phyloP scores from a whole-genome alignment of 2,888 invertebrate species.

The Stegophylla sp. region DNA sequence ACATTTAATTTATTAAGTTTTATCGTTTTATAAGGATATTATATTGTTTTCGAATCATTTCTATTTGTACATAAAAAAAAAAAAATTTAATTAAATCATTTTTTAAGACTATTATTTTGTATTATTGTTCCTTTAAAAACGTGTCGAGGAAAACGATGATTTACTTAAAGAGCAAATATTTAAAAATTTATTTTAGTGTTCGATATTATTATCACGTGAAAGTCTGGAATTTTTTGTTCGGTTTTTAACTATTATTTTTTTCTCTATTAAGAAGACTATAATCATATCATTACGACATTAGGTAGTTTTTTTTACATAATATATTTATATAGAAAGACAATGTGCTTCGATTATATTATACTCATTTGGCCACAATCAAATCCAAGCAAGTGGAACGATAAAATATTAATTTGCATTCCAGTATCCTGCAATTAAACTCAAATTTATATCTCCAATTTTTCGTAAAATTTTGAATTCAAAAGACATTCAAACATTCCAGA shows the following conservation, averaged over 20 bases:
- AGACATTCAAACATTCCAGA: slow-evolving; percentile 53
- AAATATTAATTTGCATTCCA: slow-evolving; percentile 48
- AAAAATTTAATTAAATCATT: slow-evolving; percentile 30
- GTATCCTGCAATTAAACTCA: background rate
- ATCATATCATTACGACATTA: slow-evolving; percentile 56
- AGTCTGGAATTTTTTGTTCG: slow-evolving; percentile 46
- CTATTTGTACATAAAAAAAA: slow-evolving; percentile 30
- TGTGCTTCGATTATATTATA: slow-evolving; percentile 31
- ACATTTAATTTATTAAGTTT: slow-evolving; percentile 55
- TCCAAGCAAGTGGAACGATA: slow-evolving; percentile 12
- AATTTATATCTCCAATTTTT: slow-evolving; percentile 20
- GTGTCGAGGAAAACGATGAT: slow-evolving; percentile 33
- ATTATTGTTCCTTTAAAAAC: slow-evolving; percentile 57
- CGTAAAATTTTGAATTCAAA: slow-evolving; percentile 11
- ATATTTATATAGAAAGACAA: slow-evolving; percentile 9
- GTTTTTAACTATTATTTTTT: slow-evolving; percentile 35
- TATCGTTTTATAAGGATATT: slow-evolving; percentile 37
- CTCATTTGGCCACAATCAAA: slow-evolving; percentile 22
- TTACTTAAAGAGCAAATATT: slow-evolving; percentile 42
- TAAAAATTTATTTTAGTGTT: slow-evolving; percentile 40
- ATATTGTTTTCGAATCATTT: slow-evolving; percentile 28
- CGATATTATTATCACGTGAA: slow-evolving; percentile 26
- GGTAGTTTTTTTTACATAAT: slow-evolving; percentile 30
- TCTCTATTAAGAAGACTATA: slow-evolving; percentile 33
- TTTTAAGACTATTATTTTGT: slow-evolving; percentile 52